phyloP scores from a whole-genome alignment of 2,113 vertebrate species.

The Bambusicola thoracicus region DNA sequence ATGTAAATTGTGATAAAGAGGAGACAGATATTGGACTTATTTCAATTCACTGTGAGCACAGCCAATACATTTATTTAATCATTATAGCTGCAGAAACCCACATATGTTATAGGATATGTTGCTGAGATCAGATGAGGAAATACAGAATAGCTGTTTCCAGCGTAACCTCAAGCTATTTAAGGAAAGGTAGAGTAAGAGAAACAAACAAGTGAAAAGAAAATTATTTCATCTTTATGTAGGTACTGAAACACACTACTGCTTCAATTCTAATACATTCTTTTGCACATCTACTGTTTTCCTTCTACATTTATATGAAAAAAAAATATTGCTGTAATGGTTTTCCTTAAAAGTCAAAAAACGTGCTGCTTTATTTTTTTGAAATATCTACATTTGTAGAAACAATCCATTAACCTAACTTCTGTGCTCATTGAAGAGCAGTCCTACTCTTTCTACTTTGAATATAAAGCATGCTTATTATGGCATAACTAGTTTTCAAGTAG shows the following conservation, averaged over 20 bases:
- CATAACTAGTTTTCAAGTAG: conserved; percentile 13
- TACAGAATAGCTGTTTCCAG: neutral
- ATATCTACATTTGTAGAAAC: conserved; percentile 20
- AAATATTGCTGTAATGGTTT: neutral
- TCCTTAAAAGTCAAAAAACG: neutral
- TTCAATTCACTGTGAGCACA: neutral
- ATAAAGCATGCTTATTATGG: conserved; percentile 18
- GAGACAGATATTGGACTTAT: neutral
- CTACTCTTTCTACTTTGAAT: neutral
- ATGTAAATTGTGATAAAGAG: neutral
- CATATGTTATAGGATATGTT: neutral
- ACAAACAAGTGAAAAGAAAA: conserved; percentile 32
- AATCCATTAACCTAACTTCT: neutral
- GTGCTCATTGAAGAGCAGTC: neutral
- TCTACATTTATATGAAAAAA: neutral
- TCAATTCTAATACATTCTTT: conserved; percentile 1
- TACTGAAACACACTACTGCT: neutral
- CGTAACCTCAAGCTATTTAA: conserved; percentile 10
- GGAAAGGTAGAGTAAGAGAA: conserved; percentile 17
- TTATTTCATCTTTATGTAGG: neutral
- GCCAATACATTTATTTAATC: neutral
- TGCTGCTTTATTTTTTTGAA: neutral
- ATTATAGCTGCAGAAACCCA: neutral
- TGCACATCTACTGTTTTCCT: neutral
- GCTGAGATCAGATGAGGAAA: neutral